phyloP scores from a whole-genome alignment of 2,113 vertebrate species.

The Proterorhinus semilunaris region DNA sequence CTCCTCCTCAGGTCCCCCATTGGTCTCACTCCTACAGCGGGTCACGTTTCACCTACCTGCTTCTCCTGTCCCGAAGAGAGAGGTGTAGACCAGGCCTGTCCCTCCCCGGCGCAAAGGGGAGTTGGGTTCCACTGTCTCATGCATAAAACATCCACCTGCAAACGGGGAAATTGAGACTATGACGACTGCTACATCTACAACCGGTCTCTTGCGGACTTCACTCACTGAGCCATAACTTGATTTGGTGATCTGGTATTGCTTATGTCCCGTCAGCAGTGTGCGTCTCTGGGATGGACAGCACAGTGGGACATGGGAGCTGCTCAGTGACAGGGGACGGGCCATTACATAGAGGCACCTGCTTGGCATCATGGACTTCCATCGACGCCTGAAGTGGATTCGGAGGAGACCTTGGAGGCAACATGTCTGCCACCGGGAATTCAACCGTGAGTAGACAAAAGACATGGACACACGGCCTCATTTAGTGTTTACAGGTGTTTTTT shows the following conservation, averaged over 20 bases:
- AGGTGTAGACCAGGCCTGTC: slow-evolving; percentile 34
- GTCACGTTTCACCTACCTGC: slow-evolving; percentile 61
- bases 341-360: slow-evolving; percentile 34
- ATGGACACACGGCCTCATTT: not conserved
- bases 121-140: slow-evolving; percentile 83
- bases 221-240: not conserved
- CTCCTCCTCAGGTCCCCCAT: slow-evolving; percentile 44
- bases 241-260: not conserved
- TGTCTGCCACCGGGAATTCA: slow-evolving; percentile 75
- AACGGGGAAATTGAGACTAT: slow-evolving; percentile 56
- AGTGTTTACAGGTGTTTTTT: not conserved
- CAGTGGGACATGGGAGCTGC: slow-evolving; percentile 24
- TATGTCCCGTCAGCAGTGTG: slow-evolving; percentile 27
- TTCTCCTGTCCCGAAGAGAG: slow-evolving; percentile 35
- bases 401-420: slow-evolving; percentile 80
- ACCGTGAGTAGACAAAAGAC: slow-evolving; percentile 79
- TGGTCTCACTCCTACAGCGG: slow-evolving; percentile 31
- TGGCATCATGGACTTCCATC: slow-evolving; percentile 84
- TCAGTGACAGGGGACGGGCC: slow-evolving; percentile 39
- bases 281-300: slow-evolving; percentile 35
- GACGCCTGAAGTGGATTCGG: slow-evolving; percentile 83
- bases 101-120: slow-evolving; percentile 62
- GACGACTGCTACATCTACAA: slow-evolving; percentile 37
- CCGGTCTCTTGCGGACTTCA: slow-evolving; percentile 1
- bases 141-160: slow-evolving; percentile 87